These are phyloP conservation scores for Pocota personata DNA, from an alignment of 2,888 invertebrate genomes.

Conservation along the genomic window DNA sequence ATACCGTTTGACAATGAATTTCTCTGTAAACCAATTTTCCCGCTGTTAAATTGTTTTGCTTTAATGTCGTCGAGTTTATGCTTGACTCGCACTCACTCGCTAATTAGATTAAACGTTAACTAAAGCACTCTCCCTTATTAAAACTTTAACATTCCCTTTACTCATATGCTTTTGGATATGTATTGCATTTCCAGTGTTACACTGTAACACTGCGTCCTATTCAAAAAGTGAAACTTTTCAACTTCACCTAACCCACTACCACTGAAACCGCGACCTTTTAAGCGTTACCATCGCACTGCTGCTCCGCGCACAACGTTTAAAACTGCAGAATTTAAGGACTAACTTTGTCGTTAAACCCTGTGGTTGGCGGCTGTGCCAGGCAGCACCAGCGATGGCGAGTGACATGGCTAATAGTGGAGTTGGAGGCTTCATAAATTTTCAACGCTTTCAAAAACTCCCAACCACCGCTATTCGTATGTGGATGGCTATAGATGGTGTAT, in stretches of 20 bases:
- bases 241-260: conserved; percentile 30
- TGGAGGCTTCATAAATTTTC: conserved; percentile 53
- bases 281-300: conserved; percentile 11
- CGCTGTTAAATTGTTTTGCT: neutral
- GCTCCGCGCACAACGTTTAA: conserved; percentile 18
- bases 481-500: neutral
- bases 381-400: conserved; percentile 32
- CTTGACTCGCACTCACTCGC: conserved; percentile 1
- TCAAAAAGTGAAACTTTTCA: conserved; percentile 61
- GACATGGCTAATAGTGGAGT: conserved; percentile 51
- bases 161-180: neutral
- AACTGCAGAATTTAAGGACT: conserved; percentile 49
- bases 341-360: conserved; percentile 57
- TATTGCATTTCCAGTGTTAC: conserved; percentile 9
- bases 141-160: conserved; percentile 25
- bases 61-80: neutral
- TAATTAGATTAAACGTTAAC: conserved; percentile 58
- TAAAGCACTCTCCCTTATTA: conserved; percentile 13
- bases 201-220: conserved; percentile 45
- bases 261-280: conserved; percentile 59
- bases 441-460: conserved; percentile 24
- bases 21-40: neutral
- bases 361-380: conserved; percentile 37
- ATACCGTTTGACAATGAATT: neutral
- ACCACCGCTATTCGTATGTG: neutral